Conservation (phyloP, 2,888 invertebrate genomes). For the Margaritifera margaritifera region DNA sequence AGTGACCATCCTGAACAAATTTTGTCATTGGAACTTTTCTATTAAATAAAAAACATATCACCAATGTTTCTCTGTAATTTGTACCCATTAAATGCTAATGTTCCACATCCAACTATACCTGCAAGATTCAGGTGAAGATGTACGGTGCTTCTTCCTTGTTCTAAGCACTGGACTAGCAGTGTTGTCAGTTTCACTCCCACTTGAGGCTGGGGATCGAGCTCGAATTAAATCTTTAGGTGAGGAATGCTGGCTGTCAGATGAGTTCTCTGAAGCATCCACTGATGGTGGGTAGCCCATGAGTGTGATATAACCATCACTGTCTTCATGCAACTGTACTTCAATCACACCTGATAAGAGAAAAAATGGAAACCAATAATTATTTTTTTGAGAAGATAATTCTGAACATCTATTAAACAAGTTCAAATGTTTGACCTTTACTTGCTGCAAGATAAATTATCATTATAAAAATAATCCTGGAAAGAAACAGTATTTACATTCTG, state of each 20-base stretch:
- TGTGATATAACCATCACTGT: conserved; percentile 75
- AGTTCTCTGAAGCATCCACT: conserved; percentile 13
- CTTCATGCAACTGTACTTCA: conserved; percentile 74
- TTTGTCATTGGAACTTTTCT: too few species aligned
- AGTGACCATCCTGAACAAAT: too few species aligned
- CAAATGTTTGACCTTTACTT: too few species aligned
- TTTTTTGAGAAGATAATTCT: not conserved
- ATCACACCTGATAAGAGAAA: conserved; percentile 64
- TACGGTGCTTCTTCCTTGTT: conserved; percentile 19
- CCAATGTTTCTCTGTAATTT: too few species aligned
- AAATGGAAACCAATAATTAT: conserved; percentile 9
- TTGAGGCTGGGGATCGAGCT: conserved; percentile 39
- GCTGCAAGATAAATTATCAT: too few species aligned
- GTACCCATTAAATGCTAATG: too few species aligned
- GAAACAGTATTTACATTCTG: too few species aligned
- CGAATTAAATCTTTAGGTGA: conserved; percentile 29
- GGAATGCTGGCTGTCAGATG: conserved; percentile 14
- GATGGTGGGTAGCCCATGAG: conserved; percentile 72
- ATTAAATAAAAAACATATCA: too few species aligned
- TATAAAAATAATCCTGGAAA: too few species aligned
- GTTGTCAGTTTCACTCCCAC: conserved; percentile 45
- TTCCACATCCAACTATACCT: conserved; percentile 10
- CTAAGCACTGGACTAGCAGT: conserved; percentile 28
- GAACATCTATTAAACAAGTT: too few species aligned
- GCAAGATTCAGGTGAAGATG: conserved; percentile 19